Evolutionary conservation across 2,888 invertebrate genomes (phyloP), one percentile per base, ranked within the genome.

Genomic region (Pyrrhia umbra): DNA sequence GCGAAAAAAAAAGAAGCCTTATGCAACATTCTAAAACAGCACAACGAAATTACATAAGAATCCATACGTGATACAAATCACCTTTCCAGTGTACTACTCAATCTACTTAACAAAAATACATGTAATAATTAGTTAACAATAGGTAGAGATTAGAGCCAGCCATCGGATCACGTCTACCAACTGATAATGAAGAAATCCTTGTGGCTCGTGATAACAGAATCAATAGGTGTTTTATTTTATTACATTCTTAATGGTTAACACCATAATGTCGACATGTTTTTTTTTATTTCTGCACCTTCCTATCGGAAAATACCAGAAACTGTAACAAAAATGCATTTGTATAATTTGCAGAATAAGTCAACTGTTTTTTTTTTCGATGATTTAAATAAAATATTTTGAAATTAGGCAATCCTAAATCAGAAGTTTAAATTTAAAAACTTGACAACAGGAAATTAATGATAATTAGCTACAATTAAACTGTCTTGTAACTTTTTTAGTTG

Each of bases 141-240:
- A 74, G 61, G 50, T 68, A 73, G 37, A 77, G 79, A 82, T 82
- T 80, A 76, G 67, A 73, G 71, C 57, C 72, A 68, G 49, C 21
- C 79, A 79, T 79, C 80, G 77, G 86, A 89, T 87, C 90, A 90
- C 89, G 88, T 90, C 85, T 83, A 73, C 83, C 52, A 40, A 60
- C 75, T 83, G 89, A 90, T 90, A 90, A 85, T 80, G 78, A 77
- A 82, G 80, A 84, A 85, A 90, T 84, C 88, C 88, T 89, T 86
- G 87, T 69, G 68, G 42, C 40, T 69, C 60, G 72, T 75, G 83
- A 85, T 85, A 85, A 84, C 74, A 69, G 70, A 77, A 80, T 81
- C 80, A 76, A 84, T 84, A 76, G 67, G 78, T 81, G 82, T 81
- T 81, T 83, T 64, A 74, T 75, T 84, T 82, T 84, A 81, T 81